Percentiles rank a stretch among this genome's conserved stretches.
phyloP scores from a whole-genome alignment of 2,113 vertebrate species.

The Cacatua alba region DNA sequence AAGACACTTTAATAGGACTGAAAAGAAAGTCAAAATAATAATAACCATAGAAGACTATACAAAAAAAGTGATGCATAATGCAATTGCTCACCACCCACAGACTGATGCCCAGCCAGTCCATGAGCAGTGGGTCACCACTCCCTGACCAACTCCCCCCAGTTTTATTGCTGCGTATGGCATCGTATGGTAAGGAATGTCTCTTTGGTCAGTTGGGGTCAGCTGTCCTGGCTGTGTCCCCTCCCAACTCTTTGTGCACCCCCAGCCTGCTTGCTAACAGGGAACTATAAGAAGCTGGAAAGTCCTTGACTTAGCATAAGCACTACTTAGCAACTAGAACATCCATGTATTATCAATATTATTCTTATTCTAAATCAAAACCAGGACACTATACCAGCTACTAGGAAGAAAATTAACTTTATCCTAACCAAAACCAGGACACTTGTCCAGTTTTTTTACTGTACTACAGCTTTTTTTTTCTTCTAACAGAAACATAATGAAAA shows the following conservation, averaged over 20 bases:
- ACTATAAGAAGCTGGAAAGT: neutral
- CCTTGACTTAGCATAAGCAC: neutral
- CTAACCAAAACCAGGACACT: neutral
- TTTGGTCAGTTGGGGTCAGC: neutral
- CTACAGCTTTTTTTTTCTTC: neutral
- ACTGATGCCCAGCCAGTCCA: neutral
- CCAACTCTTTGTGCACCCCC: neutral
- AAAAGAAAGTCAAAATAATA: neutral
- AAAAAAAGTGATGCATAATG: neutral
- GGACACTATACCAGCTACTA: neutral
- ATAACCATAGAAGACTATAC: neutral
- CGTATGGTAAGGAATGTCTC: neutral
- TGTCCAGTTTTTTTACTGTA: neutral
- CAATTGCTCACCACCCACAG: neutral
- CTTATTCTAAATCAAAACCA: neutral
- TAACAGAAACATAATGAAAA: neutral
- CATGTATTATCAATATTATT: neutral
- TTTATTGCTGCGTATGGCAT: neutral
- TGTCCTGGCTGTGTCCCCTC: neutral
- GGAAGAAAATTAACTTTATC: neutral
- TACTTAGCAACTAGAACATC: neutral
- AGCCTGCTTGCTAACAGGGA: neutral
- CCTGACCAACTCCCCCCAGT: neutral
- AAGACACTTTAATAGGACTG: neutral
- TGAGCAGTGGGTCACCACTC: neutral